phyloP scores from a whole-genome alignment of 1,140 invertebrate genomes.

The Euglossa dilemma region DNA sequence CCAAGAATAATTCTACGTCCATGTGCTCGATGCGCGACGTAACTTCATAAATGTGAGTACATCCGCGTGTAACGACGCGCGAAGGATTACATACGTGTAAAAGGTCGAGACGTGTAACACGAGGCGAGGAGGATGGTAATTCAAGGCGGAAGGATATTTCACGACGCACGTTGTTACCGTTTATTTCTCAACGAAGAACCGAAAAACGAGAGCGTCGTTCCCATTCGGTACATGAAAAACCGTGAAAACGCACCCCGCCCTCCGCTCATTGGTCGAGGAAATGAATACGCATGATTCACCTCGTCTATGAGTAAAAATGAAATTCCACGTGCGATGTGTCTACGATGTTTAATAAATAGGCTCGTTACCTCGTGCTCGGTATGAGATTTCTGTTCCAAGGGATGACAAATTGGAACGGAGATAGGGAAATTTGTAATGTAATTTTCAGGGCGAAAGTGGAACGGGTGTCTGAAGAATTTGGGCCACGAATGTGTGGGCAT shows the following conservation, averaged over 20 bases:
- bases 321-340: neutral
- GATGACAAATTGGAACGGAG: neutral
- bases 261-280: neutral
- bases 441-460: too few relatives aligned
- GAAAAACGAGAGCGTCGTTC: neutral
- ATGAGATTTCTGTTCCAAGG: neutral
- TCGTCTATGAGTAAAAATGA: neutral
- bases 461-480: too few relatives aligned
- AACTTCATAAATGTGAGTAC: neutral
- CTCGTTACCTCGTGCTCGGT: too few relatives aligned
- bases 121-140: conserved; percentile 21
- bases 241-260: neutral
- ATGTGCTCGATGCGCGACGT: too few relatives aligned
- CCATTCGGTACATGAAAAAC: neutral
- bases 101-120: neutral
- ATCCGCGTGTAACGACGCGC: neutral
- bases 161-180: conserved; percentile 19
- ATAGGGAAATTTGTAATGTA: too few relatives aligned
- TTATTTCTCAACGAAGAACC: conserved; percentile 46
- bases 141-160: conserved; percentile 46
- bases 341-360: neutral
- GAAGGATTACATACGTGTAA: neutral
- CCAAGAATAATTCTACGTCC: too few relatives aligned
- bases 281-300: neutral
- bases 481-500: too few relatives aligned